Evolutionary conservation across 1,140 invertebrate genomes (phyloP).

Genomic region (Reticulitermes speratus): DNA sequence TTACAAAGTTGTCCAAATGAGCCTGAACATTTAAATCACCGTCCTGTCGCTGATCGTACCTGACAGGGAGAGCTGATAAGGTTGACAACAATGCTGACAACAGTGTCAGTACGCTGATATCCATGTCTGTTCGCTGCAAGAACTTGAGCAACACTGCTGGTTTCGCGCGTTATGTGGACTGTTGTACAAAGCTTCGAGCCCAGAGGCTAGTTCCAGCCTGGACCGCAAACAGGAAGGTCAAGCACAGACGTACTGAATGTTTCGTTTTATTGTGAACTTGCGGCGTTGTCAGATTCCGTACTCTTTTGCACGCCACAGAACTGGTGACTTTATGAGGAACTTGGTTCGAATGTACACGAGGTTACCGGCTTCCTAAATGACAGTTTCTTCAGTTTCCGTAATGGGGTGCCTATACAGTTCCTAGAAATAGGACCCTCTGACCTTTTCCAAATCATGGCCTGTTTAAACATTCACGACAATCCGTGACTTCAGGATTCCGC

Average conservation of each 20-base stretch:
- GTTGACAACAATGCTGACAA: slow-evolving; percentile 21
- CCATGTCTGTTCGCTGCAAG: background rate
- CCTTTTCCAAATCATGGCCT: too few relatives aligned
- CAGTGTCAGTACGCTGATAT: background rate
- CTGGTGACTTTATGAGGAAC: too few relatives aligned
- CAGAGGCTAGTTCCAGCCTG: background rate
- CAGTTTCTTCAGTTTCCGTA: too few relatives aligned
- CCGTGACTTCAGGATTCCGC: too few relatives aligned
- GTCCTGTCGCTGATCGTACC: slow-evolving; percentile 60
- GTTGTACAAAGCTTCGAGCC: background rate
- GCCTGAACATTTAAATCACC: slow-evolving; percentile 62
- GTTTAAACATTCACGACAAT: too few relatives aligned
- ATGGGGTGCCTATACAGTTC: too few relatives aligned
- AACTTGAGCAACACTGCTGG: background rate
- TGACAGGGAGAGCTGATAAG: slow-evolving; percentile 39
- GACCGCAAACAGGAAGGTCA: slow-evolving; percentile 3
- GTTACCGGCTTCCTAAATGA: too few relatives aligned
- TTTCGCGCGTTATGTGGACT: background rate
- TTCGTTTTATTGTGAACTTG: background rate
- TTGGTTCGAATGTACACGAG: too few relatives aligned
- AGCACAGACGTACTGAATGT: background rate
- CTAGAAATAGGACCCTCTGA: too few relatives aligned
- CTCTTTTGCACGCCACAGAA: background rate
- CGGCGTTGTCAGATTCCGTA: background rate
- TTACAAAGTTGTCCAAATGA: slow-evolving; percentile 62